Percentiles rank a stretch among this genome's conserved stretches.
These are phyloP conservation scores for Molossus molossus DNA, from an alignment of 2,797 vertebrate species.

Conservation along the genomic window DNA sequence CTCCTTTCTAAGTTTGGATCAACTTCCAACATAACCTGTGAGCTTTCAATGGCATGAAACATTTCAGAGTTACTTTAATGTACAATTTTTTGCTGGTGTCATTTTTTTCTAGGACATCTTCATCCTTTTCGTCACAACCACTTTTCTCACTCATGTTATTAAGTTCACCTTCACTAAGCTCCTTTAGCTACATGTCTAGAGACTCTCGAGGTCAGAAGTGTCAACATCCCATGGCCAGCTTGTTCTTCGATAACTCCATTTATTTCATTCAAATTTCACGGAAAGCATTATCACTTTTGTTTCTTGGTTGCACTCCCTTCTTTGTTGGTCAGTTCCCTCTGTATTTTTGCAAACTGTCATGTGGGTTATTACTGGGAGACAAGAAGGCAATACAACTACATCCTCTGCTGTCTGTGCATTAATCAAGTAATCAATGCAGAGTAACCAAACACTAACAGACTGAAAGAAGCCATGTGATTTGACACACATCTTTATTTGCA, in stretches of 20 bases:
- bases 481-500: neutral
- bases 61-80: slow-evolving; percentile 23
- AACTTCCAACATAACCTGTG: neutral
- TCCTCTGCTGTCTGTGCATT: neutral
- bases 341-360: neutral
- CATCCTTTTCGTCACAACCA: neutral
- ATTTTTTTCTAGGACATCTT: neutral
- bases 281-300: neutral
- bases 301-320: neutral
- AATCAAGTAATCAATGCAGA: neutral
- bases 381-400: neutral
- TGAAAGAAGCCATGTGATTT: neutral
- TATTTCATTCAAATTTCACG: neutral
- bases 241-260: neutral
- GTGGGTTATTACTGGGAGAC: neutral
- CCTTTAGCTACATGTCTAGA: neutral
- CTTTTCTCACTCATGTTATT: neutral
- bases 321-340: neutral
- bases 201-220: neutral
- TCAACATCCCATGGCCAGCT: neutral
- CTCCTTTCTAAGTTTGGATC: slow-evolving; percentile 11
- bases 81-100: neutral
- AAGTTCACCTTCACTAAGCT: slow-evolving; percentile 31
- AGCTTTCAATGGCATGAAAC: neutral
- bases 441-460: neutral